Percentiles rank a stretch among this genome's conserved stretches.
phyloP scores from a whole-genome alignment of 2,113 vertebrate species.

The Fulica atra region DNA sequence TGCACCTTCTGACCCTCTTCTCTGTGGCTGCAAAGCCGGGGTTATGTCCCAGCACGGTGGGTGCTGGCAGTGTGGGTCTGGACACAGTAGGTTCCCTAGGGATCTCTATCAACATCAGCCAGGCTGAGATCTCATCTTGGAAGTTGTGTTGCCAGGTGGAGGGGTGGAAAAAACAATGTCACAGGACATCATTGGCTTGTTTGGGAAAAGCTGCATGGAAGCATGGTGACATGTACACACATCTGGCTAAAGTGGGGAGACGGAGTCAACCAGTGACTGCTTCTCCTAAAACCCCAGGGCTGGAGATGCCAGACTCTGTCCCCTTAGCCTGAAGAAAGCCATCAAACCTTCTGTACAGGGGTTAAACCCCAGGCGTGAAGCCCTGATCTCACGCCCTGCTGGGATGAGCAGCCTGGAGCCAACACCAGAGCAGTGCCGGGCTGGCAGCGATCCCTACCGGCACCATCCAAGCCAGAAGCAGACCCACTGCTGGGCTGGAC shows the following conservation, averaged over 20 bases:
- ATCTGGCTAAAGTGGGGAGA: neutral
- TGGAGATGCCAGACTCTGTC: neutral
- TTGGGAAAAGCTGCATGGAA: neutral
- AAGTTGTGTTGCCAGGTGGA: neutral
- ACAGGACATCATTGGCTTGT: neutral
- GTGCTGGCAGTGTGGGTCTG: neutral
- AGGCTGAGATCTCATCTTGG: neutral
- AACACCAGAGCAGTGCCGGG: neutral
- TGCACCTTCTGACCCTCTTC: neutral
- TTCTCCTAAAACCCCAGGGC: neutral
- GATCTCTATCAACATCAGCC: neutral
- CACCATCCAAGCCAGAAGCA: neutral
- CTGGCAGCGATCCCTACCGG: neutral
- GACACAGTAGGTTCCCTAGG: neutral
- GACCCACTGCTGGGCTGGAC: neutral
- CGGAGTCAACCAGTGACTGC: neutral
- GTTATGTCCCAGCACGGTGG: accelerated
- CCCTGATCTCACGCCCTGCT: neutral
- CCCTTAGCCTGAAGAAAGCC: neutral
- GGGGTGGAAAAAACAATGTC: neutral
- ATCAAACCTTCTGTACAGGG: neutral
- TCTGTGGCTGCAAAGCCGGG: neutral
- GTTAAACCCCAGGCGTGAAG: neutral
- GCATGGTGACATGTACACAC: neutral
- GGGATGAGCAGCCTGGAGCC: neutral